A percentile compares a stretch with the other conserved stretches of the same genome.
phyloP scores from a whole-genome alignment of 2,113 vertebrate species.

The Mesoclemmys tuberculata region DNA sequence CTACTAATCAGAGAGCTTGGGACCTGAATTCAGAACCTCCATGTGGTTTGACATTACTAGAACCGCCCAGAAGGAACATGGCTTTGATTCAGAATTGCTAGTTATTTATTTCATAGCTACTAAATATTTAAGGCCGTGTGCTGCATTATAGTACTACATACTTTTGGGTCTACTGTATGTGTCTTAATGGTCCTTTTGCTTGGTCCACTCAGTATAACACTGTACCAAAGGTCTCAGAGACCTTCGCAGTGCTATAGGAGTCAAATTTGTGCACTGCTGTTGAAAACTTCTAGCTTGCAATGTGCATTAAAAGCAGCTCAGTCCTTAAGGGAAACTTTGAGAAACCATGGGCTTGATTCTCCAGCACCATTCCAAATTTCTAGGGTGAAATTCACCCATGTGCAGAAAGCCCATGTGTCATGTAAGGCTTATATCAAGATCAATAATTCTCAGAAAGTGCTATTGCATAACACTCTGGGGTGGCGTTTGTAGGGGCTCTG shows the following conservation, averaged over 20 bases:
- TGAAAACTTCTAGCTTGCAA: background rate
- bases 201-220: background rate
- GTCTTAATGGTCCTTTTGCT: background rate
- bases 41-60: background rate
- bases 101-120: background rate
- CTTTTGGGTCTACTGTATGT: background rate
- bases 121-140: background rate
- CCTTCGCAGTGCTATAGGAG: background rate
- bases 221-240: background rate
- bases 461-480: background rate
- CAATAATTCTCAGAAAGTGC: background rate
- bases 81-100: background rate
- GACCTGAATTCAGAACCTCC: background rate
- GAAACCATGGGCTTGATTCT: background rate
- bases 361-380: background rate
- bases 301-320: background rate
- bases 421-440: background rate
- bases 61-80: background rate
- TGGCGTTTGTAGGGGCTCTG: background rate
- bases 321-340: background rate
- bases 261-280: background rate
- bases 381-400: background rate
- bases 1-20: background rate
- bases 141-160: background rate
- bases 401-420: background rate